Percentiles rank a stretch among this genome's conserved stretches.
Conservation (phyloP, 2,888 invertebrate genomes). For the Periphyllus acericola region DNA sequence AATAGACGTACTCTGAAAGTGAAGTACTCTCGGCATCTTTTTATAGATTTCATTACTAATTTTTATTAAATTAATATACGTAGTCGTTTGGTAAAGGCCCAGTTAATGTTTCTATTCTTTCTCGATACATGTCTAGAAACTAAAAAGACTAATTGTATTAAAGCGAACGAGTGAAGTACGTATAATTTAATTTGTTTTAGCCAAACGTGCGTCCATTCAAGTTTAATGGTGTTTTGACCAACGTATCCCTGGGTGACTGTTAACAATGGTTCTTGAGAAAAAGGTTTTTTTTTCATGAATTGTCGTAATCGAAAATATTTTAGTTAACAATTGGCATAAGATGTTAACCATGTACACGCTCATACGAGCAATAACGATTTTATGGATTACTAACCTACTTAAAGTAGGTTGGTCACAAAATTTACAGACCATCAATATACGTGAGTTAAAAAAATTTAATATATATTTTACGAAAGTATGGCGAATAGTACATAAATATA, state of each 20-base stretch:
- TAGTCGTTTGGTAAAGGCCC: not conserved
- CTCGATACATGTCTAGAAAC: not conserved
- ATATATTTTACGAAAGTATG: not conserved
- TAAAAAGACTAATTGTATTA: not conserved
- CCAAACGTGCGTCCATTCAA: constrained; percentile 26
- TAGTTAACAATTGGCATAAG: not conserved
- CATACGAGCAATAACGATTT: not conserved
- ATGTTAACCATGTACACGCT: not conserved
- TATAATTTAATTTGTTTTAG: constrained; percentile 42
- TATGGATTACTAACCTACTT: constrained; percentile 1
- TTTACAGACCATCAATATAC: constrained; percentile 55
- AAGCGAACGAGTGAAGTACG: not conserved
- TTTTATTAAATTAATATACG: not conserved
- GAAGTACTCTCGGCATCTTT: too few relatives aligned
- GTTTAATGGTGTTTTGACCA: constrained; percentile 60
- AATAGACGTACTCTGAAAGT: not conserved
- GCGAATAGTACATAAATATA: too few relatives aligned
- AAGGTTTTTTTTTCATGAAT: constrained; percentile 4
- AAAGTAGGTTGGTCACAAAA: constrained; percentile 9
- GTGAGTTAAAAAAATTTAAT: constrained; percentile 18
- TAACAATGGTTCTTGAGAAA: constrained; percentile 43
- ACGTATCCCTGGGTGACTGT: constrained; percentile 53
- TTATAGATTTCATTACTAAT: not conserved
- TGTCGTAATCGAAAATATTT: not conserved
- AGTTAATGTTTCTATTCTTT: not conserved